phyloP scores from a whole-genome alignment of 2,888 invertebrate species.

The Cryptocephalus primarius region DNA sequence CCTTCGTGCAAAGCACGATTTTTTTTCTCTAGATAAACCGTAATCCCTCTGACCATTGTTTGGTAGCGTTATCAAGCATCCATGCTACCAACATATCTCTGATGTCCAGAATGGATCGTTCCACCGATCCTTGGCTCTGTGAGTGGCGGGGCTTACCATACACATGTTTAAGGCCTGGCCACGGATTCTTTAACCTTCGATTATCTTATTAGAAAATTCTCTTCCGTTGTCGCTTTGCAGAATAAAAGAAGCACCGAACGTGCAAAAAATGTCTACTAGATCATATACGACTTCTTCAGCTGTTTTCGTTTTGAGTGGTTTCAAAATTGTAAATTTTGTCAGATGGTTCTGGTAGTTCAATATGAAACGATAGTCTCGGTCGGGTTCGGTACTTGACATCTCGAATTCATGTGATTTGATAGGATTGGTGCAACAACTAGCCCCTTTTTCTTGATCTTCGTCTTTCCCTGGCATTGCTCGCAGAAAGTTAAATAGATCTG shows the following conservation, averaged over 20 bases:
- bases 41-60: conserved; percentile 4
- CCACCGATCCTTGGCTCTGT: conserved; percentile 7
- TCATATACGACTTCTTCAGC: too few species aligned
- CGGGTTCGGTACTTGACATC: too few species aligned
- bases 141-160: conserved; percentile 16
- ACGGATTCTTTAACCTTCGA: conserved; percentile 13
- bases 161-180: conserved; percentile 19
- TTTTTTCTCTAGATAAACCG: conserved; percentile 3
- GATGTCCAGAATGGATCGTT: conserved; percentile 16
- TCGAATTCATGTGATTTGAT: too few species aligned
- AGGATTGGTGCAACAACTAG: too few species aligned
- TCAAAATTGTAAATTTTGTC: too few species aligned
- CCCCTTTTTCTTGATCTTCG: too few species aligned
- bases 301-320: too few species aligned
- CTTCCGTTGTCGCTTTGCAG: conserved; percentile 26
- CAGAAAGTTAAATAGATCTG: too few species aligned
- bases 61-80: conserved; percentile 3
- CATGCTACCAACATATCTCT: conserved; percentile 6
- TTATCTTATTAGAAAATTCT: conserved; percentile 23
- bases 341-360: too few species aligned
- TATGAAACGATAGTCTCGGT: too few species aligned
- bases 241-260: conserved; percentile 26
- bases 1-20: conserved; percentile 2
- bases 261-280: conserved; percentile 27
- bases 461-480: too few species aligned